Evolutionary conservation across 2,113 vertebrate genomes (phyloP), one percentile per base, ranked within the genome.

Genomic region (Stegastes partitus): DNA sequence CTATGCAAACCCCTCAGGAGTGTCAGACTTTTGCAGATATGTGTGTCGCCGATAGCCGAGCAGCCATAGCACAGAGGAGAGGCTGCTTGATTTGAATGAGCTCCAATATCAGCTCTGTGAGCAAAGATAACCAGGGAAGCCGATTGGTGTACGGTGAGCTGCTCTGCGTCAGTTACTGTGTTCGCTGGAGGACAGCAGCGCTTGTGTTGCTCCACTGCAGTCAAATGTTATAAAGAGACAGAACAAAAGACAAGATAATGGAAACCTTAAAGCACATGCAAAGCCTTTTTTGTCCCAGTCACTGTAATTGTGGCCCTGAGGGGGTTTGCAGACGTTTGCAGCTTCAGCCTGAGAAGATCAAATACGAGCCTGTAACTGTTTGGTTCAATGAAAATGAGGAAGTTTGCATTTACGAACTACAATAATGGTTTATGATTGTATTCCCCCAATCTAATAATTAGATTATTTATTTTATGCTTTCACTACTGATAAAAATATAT

Each of bases 31-130:
- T 15, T 55, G 61, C 49, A 72, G 74, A 77, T 79, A 54, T 74
- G 73, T 3, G 39, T 28, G 72, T 47, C 23, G 64, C 84, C 82
- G 78, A 84, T 86, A 85, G 74, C 67, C 3, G 59, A 67, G 73
- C 69, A 10, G 37, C 28, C 0, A 12, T 34, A 56, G 64, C 28
- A 3, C 23, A 49, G 37, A 65, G 47, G 61, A 78, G 45, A 18
- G 31, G 45, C 62, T 0, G 75, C 57, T 39, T 22, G 22, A 75
- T 89, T 88, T 88, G 72, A 89, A 87, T 90, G 54, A 79, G 87
- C 45, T 54, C 53, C 1, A 31, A 66, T 85, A 80, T 75, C 28
- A 3, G 66, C 12, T 81, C 68, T 82, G 87, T n/a, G 77, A 55
- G 51, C 31, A 65, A 34, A 86, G 88, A 90, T 90, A 88, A 83